A percentile compares a stretch with the other conserved stretches of the same genome.
These are phyloP conservation scores for Daboia siamensis DNA, from an alignment of 2,113 vertebrate genomes.

Conservation along the genomic window DNA sequence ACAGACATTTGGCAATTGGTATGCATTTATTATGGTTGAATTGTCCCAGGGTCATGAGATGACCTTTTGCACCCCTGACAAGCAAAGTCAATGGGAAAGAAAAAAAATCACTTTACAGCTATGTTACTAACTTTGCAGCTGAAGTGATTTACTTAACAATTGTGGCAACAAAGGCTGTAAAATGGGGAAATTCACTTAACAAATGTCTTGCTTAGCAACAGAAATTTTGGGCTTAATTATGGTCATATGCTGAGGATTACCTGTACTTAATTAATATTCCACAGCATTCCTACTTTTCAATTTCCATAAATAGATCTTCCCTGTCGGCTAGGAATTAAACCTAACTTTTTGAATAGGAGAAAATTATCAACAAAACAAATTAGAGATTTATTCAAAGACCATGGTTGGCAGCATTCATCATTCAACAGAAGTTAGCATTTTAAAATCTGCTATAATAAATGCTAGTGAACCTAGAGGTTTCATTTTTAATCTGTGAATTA, in stretches of 20 bases:
- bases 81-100: neutral
- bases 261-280: neutral
- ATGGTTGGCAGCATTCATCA: neutral
- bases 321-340: neutral
- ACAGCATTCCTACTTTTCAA: neutral
- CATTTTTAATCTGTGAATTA: neutral
- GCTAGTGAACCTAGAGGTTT: neutral
- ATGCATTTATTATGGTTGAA: neutral
- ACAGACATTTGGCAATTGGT: neutral
- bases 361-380: neutral
- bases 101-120: neutral
- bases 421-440: neutral
- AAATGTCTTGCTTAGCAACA: neutral
- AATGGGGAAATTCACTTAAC: neutral
- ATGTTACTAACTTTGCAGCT: neutral
- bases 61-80: neutral
- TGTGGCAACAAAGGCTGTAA: neutral
- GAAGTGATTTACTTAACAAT: neutral
- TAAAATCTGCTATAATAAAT: neutral
- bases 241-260: neutral
- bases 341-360: neutral
- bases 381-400: neutral
- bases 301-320: neutral
- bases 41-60: neutral
- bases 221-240: neutral